Evolutionary conservation across 2,797 vertebrate species (phyloP), one percentile per base, ranked within the genome.

Genomic region (Amblyraja radiata): DNA sequence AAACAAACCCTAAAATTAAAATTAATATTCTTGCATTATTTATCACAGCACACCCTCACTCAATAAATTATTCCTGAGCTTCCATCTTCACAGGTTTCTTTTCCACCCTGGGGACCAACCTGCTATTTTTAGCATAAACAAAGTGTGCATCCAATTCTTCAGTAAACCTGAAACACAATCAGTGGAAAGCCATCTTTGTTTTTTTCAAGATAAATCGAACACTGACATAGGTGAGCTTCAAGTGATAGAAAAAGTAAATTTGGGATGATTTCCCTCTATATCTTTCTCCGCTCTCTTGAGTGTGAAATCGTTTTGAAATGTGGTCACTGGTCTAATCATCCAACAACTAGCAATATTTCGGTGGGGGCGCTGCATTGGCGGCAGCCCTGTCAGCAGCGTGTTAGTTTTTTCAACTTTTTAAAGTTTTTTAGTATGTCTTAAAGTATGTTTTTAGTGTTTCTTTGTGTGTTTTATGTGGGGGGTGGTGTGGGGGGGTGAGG

Each of bases 81-180:
- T 18, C 32, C n/a, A 9, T 32, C 16, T 36, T 88, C 65, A 18
- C 18, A 63, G 32, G n/a, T 9, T n/a, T 68, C 36, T 63, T 65
- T n/a, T 21, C 71, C 61, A 65, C 16, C 6, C 84, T 88, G n/a
- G n/a, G 68, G 84, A 68, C 14, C 65, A 88, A 65, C 6, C 16
- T 88, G n/a, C 32, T 18, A 21, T 23, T 68, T 88, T 88, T 88
- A 10, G 28, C n/a, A 88, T 68, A 68, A 68, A 21, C 61, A 36
- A 88, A 23, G 61, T 8, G 16, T 1, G 0, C 61, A 68, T 84
- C 81, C 2, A 18, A 18, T 68, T 88, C 84, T 88, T 68, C n/a
- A 88, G 63, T 2, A 88, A 88, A 68, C 84, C 16, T 68, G 84
- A 68, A 88, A 88, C 61, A 65, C 61, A 88, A 88, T 88, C 28